These are phyloP conservation scores for Chymomyza fuscimana DNA, from an alignment of 2,888 invertebrate genomes.

Conservation along the genomic window DNA sequence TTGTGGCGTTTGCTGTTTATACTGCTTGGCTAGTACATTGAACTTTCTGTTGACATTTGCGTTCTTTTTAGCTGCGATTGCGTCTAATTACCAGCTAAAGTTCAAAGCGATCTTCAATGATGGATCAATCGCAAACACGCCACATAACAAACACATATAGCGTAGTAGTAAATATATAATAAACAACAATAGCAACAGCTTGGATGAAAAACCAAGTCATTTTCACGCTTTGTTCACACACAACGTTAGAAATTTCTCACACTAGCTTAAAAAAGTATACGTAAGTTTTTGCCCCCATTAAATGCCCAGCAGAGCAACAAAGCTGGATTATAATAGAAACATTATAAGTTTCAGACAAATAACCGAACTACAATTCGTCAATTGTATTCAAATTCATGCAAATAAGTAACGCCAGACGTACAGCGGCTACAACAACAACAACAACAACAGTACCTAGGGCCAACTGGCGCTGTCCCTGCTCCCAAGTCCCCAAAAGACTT, in stretches of 20 bases:
- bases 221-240: constrained; percentile 65
- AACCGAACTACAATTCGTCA: constrained; percentile 67
- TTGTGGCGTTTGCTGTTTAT: constrained; percentile 7
- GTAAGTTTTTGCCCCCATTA: constrained; percentile 33
- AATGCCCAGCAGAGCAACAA: constrained; percentile 9
- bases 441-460: neutral
- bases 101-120: constrained; percentile 56
- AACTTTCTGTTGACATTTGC: constrained; percentile 71
- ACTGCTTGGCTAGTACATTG: constrained; percentile 38
- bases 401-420: constrained; percentile 46
- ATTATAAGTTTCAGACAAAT: constrained; percentile 59
- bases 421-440: neutral
- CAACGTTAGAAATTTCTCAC: constrained; percentile 58
- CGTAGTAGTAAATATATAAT: neutral
- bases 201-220: constrained; percentile 34
- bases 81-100: constrained; percentile 64
- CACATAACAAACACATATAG: constrained; percentile 26
- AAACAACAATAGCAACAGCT: constrained; percentile 40
- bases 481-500: neutral
- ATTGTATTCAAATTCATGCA: constrained; percentile 74
- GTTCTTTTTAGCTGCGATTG: constrained; percentile 19
- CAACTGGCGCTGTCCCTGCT: neutral
- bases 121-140: constrained; percentile 63
- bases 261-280: constrained; percentile 26
- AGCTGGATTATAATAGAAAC: constrained; percentile 63